phyloP scores from a whole-genome alignment of 2,888 invertebrate genomes.

The Microctonus brassicae region DNA sequence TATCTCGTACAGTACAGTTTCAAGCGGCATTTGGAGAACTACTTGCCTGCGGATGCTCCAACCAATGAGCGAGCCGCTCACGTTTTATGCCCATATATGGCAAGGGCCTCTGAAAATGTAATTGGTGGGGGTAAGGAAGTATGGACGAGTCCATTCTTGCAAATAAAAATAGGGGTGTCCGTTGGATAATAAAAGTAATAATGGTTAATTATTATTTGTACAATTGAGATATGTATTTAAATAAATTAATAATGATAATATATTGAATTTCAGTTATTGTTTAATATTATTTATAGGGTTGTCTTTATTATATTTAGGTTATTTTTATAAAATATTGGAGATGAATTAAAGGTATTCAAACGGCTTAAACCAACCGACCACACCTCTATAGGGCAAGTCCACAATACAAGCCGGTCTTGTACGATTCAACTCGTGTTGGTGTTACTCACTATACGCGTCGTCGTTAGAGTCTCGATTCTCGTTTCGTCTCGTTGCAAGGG shows the following conservation, averaged over 20 bases:
- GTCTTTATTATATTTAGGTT: slow-evolving; percentile 9
- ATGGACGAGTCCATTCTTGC: slow-evolving; percentile 62
- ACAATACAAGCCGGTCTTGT: slow-evolving; percentile 47
- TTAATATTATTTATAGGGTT: slow-evolving; percentile 17
- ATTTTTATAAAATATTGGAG: slow-evolving; percentile 6
- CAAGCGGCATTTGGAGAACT: slow-evolving; percentile 70
- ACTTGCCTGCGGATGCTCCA: slow-evolving; percentile 72
- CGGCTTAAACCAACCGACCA: slow-evolving; percentile 17
- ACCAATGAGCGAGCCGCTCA: slow-evolving; percentile 78
- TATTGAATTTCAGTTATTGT: neutral
- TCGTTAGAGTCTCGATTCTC: slow-evolving; percentile 49
- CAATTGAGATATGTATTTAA: neutral
- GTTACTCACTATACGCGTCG: slow-evolving; percentile 62
- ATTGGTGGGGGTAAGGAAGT: slow-evolving; percentile 69
- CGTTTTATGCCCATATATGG: slow-evolving; percentile 88
- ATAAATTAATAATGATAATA: neutral
- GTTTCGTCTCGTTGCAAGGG: slow-evolving; percentile 44
- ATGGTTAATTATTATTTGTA: slow-evolving; percentile 2
- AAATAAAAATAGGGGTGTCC: slow-evolving; percentile 47
- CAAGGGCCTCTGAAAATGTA: slow-evolving; percentile 76
- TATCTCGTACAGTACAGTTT: slow-evolving; percentile 59
- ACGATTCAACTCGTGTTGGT: slow-evolving; percentile 60
- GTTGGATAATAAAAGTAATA: neutral
- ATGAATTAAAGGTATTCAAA: neutral
- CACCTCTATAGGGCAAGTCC: slow-evolving; percentile 20